Evolutionary conservation across 2,888 invertebrate species (phyloP), one percentile per base, ranked within the genome.

Genomic region (Stenotaenia linearis): DNA sequence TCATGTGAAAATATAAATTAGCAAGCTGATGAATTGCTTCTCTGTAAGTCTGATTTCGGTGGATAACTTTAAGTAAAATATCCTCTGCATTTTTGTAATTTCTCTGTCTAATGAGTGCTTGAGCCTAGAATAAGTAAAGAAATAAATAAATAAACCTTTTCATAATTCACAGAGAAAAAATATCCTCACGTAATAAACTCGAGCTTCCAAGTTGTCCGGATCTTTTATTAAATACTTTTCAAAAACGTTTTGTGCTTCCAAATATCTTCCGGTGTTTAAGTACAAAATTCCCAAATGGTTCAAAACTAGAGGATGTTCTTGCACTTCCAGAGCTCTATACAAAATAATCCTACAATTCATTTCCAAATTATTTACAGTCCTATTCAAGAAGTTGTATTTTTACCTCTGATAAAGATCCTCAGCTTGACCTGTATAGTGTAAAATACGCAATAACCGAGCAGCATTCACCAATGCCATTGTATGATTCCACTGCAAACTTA

Each of bases 381-480:
- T 18, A 0, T n/a, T n/a, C 21, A 50, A 18, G 50, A n/a, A 7
- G 5, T 50, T 4, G 18, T 28, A n/a, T n/a, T n/a, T n/a, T 74
- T 77, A 77, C 77, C 77, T 77, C 35, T 77, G 30, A 77, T 77
- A 77, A 32, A 77, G 37, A 37, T 77, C 77, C 21, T 77, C 77
- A 3, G 77, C 77, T 77, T 77, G 77, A n/a, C 77, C 77, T 15
- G 30, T 77, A 10, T 77, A 37, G 12, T 77, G 32, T 6, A 77
- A 37, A 25, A 37, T 35, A 5, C 77, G 32, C 0, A 77, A 21
- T 15, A 77, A 37, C 6, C 77, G 77, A 40, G 90, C 90, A 0
- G 91, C 89, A 6, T 91, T 91, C 37, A 89, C 88, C 32, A 91
- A 88, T 91, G 93, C 93, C 82, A 91, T 90, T 37, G 91, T 93